These are phyloP conservation scores for Melanostoma scalare DNA, from an alignment of 2,888 invertebrate species.

Conservation along the genomic window DNA sequence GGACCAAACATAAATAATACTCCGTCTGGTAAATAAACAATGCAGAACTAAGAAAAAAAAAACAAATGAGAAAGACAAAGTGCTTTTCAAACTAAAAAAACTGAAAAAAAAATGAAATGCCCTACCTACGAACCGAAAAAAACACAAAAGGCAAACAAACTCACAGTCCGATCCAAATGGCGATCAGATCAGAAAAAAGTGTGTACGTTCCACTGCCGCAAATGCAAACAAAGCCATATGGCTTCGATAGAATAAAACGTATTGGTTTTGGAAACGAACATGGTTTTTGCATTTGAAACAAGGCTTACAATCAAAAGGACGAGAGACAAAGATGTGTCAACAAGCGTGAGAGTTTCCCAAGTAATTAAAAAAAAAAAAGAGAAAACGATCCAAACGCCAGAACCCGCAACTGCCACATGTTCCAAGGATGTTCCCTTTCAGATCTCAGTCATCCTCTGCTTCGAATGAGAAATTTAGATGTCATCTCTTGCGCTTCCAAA, in stretches of 20 bases:
- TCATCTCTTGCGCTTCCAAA: conserved; percentile 19
- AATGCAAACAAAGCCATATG: conserved; percentile 49
- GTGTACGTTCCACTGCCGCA: conserved; percentile 20
- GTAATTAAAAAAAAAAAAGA: conserved; percentile 18
- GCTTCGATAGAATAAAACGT: conserved; percentile 12
- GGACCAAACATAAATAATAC: conserved; percentile 48
- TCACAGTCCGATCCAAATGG: conserved; percentile 53
- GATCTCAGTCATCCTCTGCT: not conserved
- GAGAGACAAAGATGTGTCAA: conserved; percentile 6
- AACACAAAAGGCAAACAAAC: conserved; percentile 37
- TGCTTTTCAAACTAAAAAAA: not conserved
- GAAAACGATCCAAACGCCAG: not conserved
- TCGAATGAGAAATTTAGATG: conserved; percentile 55
- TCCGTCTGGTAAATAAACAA: conserved; percentile 58
- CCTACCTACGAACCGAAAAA: conserved; percentile 17
- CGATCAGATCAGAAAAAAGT: conserved; percentile 32
- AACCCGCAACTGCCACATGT: too few species aligned
- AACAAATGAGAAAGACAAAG: not conserved
- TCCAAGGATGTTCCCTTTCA: conserved; percentile 44
- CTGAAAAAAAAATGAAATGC: conserved; percentile 50
- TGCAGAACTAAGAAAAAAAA: conserved; percentile 3
- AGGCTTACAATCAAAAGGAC: too few species aligned
- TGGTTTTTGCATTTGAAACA: conserved; percentile 13
- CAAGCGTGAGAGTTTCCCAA: conserved; percentile 68
- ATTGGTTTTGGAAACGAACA: conserved; percentile 45